Percentiles rank a stretch among this genome's conserved stretches.
Conservation (phyloP, 2,888 invertebrate species). For the Epistrophella euchroma region DNA sequence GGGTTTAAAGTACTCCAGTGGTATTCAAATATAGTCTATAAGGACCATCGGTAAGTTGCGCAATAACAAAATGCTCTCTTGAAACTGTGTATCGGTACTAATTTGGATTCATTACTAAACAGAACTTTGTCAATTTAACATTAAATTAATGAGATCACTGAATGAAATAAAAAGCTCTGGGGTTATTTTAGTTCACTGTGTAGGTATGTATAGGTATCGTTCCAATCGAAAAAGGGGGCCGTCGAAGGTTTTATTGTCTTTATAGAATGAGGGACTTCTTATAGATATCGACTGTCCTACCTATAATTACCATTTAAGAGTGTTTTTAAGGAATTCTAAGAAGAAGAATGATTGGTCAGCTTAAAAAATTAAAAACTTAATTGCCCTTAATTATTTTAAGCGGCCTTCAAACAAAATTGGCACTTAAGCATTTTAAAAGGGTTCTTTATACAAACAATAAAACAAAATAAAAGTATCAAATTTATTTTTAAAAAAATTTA, state of each 20-base stretch:
- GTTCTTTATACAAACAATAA: neutral
- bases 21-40: conserved; percentile 39
- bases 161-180: conserved; percentile 36
- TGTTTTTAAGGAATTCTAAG: neutral
- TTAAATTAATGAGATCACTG: conserved; percentile 62
- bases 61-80: conserved; percentile 47
- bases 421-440: neutral
- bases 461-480: neutral
- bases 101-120: conserved; percentile 43
- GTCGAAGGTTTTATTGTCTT: neutral
- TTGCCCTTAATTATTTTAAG: conserved; percentile 3
- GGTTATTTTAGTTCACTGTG: conserved; percentile 14
- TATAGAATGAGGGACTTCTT: neutral
- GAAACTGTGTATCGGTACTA: conserved; percentile 25
- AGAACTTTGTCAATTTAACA: conserved; percentile 54
- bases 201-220: neutral
- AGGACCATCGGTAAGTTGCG: conserved; percentile 45
- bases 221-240: neutral
- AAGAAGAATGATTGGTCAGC: conserved; percentile 6
- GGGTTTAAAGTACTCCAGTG: conserved; percentile 2
- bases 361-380: conserved; percentile 18
- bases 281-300: conserved; percentile 4
- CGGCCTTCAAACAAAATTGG: neutral
- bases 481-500: neutral
- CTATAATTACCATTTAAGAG: conserved; percentile 3